These are phyloP conservation scores for Amphilophus citrinellus DNA, from an alignment of 2,113 vertebrate species.

Conservation along the genomic window DNA sequence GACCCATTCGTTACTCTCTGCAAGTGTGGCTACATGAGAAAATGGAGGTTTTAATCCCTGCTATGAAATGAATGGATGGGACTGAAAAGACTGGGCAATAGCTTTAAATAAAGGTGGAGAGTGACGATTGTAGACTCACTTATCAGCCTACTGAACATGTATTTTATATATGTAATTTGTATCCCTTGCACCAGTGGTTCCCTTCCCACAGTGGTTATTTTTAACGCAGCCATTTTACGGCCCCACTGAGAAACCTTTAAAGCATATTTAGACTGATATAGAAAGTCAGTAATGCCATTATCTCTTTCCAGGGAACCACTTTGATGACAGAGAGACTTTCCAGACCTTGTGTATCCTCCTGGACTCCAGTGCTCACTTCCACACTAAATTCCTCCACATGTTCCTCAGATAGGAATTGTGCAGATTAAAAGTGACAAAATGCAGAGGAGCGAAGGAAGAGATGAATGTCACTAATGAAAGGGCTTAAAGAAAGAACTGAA, in stretches of 20 bases:
- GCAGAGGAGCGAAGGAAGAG: background rate
- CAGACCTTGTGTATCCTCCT: slow-evolving; percentile 85
- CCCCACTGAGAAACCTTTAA: background rate
- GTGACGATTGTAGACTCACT: background rate
- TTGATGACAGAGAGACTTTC: slow-evolving; percentile 82
- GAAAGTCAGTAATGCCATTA: background rate
- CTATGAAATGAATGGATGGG: background rate
- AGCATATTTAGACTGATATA: background rate
- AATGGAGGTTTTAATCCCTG: background rate
- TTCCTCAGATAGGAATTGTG: slow-evolving; percentile 59
- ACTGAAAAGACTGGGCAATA: background rate
- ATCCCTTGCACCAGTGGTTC: background rate
- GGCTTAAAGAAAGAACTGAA: background rate
- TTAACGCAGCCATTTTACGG: background rate
- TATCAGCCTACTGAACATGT: background rate
- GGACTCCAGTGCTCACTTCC: slow-evolving; percentile 88
- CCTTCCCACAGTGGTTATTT: background rate
- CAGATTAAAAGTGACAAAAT: background rate
- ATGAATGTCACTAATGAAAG: background rate
- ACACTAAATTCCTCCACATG: slow-evolving; percentile 86
- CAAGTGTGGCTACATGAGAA: background rate
- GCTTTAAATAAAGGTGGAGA: background rate
- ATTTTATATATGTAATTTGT: background rate
- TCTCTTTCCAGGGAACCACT: slow-evolving; percentile 59
- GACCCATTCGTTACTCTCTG: background rate